Conservation (phyloP, 1,140 invertebrate species). For the Nomia melanderi region DNA sequence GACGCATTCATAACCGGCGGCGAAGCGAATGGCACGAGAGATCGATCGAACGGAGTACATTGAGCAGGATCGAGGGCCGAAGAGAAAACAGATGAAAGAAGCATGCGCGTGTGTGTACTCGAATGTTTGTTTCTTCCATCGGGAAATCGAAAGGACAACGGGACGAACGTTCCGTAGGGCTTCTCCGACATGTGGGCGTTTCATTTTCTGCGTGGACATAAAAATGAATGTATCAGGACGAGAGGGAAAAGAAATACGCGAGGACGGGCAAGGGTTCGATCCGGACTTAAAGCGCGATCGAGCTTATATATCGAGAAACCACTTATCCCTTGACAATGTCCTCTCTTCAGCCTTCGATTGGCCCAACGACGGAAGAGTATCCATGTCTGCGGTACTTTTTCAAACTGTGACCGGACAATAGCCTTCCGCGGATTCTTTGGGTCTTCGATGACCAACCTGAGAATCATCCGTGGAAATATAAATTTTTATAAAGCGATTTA, state of each 20-base stretch:
- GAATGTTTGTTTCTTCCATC: too few relatives aligned
- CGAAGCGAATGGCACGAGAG: background rate
- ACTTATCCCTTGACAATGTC: background rate
- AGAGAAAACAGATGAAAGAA: too few relatives aligned
- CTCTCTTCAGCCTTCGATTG: background rate
- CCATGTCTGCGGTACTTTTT: background rate
- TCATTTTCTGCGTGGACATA: background rate
- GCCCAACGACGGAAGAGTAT: background rate
- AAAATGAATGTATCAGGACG: background rate
- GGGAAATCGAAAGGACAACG: background rate
- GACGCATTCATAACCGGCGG: background rate
- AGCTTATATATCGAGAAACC: background rate
- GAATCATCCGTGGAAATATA: too few relatives aligned
- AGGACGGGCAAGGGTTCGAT: background rate
- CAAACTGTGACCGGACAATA: background rate
- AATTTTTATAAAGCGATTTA: too few relatives aligned
- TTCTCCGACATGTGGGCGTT: background rate
- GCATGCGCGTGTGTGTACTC: too few relatives aligned
- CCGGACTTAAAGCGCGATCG: background rate
- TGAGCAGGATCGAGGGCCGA: background rate
- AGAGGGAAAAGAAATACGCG: too few relatives aligned
- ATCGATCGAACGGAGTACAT: background rate
- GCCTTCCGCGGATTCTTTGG: background rate
- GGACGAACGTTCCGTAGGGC: background rate
- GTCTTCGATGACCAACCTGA: too few relatives aligned